These are phyloP conservation scores for Rhodophaea formosa DNA, from an alignment of 2,888 invertebrate genomes.

Conservation along the genomic window DNA sequence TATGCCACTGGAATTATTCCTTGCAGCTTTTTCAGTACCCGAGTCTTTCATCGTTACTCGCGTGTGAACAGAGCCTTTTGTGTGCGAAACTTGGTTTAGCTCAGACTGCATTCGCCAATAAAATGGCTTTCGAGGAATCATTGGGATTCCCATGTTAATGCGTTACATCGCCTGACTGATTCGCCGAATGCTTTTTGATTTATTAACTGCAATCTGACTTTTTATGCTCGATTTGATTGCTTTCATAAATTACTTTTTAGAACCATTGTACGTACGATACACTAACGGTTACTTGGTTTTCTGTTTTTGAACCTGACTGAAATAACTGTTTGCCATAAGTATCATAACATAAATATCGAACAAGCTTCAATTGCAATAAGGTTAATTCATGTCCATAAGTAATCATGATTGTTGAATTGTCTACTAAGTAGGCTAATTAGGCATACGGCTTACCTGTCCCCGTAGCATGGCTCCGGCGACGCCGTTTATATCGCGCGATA, in stretches of 20 bases:
- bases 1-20: too few species aligned
- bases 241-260: neutral
- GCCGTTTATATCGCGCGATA: too few species aligned
- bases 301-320: neutral
- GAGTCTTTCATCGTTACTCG: constrained; percentile 48
- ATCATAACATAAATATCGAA: too few species aligned
- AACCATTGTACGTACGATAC: neutral
- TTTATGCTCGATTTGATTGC: constrained; percentile 4
- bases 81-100: neutral
- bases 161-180: constrained; percentile 6
- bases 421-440: too few species aligned
- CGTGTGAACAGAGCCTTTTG: constrained; percentile 28
- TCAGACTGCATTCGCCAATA: neutral
- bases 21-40: constrained; percentile 28
- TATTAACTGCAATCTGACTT: constrained; percentile 1
- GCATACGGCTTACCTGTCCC: too few species aligned
- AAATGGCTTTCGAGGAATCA: neutral
- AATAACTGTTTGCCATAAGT: neutral
- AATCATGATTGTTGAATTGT: too few species aligned
- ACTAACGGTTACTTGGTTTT: neutral
- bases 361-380: too few species aligned
- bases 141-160: neutral
- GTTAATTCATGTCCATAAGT: too few species aligned
- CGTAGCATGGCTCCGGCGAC: too few species aligned
- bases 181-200: constrained; percentile 10